phyloP scores from a whole-genome alignment of 2,888 invertebrate genomes.

The Hydraecia micacea region DNA sequence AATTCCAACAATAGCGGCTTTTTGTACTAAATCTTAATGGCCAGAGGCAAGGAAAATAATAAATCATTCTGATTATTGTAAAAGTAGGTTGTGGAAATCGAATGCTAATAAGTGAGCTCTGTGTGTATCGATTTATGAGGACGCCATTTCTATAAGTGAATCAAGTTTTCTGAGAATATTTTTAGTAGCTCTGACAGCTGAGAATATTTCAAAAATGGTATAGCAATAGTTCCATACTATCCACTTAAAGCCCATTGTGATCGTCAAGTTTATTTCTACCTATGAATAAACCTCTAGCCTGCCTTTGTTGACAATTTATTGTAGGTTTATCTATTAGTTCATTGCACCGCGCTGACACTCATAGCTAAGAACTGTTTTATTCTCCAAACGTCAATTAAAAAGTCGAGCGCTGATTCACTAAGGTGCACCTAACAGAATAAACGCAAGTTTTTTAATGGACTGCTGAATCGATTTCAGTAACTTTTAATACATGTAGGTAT shows the following conservation, averaged over 20 bases:
- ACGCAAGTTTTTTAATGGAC: not conserved
- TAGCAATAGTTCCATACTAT: not conserved
- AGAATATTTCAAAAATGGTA: not conserved
- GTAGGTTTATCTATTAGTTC: not conserved
- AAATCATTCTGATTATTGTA: conserved; percentile 49
- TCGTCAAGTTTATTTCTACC: not conserved
- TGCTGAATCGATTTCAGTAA: not conserved
- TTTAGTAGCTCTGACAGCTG: not conserved
- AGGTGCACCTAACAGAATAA: not conserved
- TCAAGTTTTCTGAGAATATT: conserved; percentile 11
- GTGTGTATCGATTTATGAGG: not conserved
- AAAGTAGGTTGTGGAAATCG: conserved; percentile 37
- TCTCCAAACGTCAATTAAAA: not conserved
- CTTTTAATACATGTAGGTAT: not conserved
- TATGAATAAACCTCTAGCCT: not conserved
- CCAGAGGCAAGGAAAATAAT: conserved; percentile 42
- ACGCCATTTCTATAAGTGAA: not conserved
- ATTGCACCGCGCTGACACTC: too few species aligned
- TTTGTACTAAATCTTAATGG: conserved; percentile 63
- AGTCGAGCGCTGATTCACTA: not conserved
- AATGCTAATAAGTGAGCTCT: conserved; percentile 37
- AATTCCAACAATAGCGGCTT: conserved; percentile 48
- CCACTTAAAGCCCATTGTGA: not conserved
- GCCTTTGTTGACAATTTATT: not conserved
- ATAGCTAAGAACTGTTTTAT: not conserved